phyloP scores from a whole-genome alignment of 1,140 invertebrate species.

The Micrasema minimum region DNA sequence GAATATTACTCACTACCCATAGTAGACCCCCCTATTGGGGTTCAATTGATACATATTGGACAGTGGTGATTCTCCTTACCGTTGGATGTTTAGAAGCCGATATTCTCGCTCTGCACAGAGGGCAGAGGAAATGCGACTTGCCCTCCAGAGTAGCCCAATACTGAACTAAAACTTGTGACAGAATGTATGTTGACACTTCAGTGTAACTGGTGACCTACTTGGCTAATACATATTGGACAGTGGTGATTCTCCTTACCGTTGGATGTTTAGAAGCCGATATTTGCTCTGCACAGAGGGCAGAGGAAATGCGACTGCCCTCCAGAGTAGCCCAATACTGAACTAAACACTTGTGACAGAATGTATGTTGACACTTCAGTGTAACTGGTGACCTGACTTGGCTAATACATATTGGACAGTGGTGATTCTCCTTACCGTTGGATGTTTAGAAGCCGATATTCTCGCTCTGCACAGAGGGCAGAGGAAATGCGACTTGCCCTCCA shows the following conservation, averaged over 20 bases:
- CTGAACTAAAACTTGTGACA: neutral
- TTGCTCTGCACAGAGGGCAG: conserved; percentile 24
- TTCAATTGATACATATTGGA: too few relatives aligned
- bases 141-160: neutral
- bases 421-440: too few relatives aligned
- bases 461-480: conserved; percentile 20
- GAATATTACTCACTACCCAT: too few relatives aligned
- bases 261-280: too few relatives aligned
- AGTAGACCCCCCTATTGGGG: too few relatives aligned
- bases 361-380: neutral
- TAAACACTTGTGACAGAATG: conserved; percentile 10
- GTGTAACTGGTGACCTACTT: neutral
- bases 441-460: too few relatives aligned
- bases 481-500: neutral
- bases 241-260: neutral
- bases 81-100: too few relatives aligned
- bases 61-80: neutral
- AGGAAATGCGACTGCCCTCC: neutral
- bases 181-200: conserved; percentile 5
- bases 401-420: neutral
- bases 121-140: conserved; percentile 1
- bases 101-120: conserved; percentile 21
- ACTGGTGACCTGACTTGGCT: neutral
- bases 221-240: conserved; percentile 7
- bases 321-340: neutral